Evolutionary conservation across 2,797 vertebrate genomes (phyloP), one percentile per base, ranked within the genome.

Genomic region (Fistularia tabacaria): DNA sequence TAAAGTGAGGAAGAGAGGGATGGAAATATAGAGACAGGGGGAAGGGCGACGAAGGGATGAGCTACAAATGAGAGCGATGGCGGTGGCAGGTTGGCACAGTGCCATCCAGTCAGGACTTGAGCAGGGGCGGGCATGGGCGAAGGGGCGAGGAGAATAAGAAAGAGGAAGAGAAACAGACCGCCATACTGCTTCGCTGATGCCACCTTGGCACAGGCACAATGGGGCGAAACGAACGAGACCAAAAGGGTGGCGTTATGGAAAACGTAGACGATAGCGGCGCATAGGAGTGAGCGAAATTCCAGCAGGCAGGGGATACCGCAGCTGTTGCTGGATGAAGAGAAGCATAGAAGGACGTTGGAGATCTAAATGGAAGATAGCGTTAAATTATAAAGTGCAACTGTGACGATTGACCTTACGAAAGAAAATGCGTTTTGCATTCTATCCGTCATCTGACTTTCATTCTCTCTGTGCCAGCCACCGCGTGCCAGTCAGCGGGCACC

Each of bases 81-180:
- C 89, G 87, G 86, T 85, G 87, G 85, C 86, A 92, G 93, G 94
- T 93, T 99, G 97, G 97, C 96, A 97, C 95, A 40, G 93, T 98
- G 96, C 96, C 97, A 99, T 98, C 96, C 96, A 99, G 94, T 98
- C 95, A 98, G 94, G 94, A 92, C 92, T 91, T 93, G 94, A 93
- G 92, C 87, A 86, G 93, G 90, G 84, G 89, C 85, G 89, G 90
- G 89, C 86, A 90, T 83, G 79, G 85, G 86, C 77, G 14, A 81
- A 88, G 86, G 86, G 79, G 83, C 72, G 82, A 87, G 81, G 85
- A 84, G 85, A 82, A 88, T 89, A 87, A 87, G 85, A 90, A 82
- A 80, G 84, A 84, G 77, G 81, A 84, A 81, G 84, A 79, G 86
- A 85, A 87, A 80, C 85, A 89, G 80, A 79, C 77, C 71, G 79